Conservation (phyloP, 2,113 vertebrate genomes). For the Paramormyrops kingsleyae region DNA sequence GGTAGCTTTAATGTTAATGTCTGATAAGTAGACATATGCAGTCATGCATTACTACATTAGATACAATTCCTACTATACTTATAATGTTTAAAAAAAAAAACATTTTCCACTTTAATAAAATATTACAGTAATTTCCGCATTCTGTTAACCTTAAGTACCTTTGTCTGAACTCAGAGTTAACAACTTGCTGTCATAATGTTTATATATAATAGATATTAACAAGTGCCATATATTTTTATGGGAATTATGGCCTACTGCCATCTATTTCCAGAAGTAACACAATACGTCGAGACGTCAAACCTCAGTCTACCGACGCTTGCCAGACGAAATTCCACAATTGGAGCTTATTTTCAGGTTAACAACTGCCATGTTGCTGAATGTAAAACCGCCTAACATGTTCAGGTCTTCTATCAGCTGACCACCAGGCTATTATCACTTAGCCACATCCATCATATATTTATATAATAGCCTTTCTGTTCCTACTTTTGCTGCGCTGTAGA, state of each 20-base stretch:
- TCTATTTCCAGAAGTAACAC: background rate
- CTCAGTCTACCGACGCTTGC: background rate
- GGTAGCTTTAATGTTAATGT: background rate
- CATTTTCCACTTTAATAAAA: background rate
- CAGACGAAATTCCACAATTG: background rate
- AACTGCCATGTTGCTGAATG: background rate
- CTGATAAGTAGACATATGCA: background rate
- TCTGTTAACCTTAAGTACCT: background rate
- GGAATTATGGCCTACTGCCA: background rate
- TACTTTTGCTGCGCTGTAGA: background rate
- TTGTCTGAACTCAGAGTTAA: background rate
- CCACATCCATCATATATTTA: background rate
- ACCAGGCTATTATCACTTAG: background rate
- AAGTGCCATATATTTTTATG: background rate
- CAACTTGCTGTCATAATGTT: slow-evolving; percentile 2
- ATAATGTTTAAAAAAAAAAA: background rate
- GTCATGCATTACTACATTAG: background rate
- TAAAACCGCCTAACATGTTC: background rate
- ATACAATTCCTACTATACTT: background rate
- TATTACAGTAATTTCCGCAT: background rate
- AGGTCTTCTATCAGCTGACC: background rate
- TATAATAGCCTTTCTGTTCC: background rate
- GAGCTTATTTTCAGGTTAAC: background rate
- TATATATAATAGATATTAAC: slow-evolving; percentile 3
- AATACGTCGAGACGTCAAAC: background rate